Conservation (phyloP, 2,113 vertebrate genomes). For the Corynorhinus townsendii region DNA sequence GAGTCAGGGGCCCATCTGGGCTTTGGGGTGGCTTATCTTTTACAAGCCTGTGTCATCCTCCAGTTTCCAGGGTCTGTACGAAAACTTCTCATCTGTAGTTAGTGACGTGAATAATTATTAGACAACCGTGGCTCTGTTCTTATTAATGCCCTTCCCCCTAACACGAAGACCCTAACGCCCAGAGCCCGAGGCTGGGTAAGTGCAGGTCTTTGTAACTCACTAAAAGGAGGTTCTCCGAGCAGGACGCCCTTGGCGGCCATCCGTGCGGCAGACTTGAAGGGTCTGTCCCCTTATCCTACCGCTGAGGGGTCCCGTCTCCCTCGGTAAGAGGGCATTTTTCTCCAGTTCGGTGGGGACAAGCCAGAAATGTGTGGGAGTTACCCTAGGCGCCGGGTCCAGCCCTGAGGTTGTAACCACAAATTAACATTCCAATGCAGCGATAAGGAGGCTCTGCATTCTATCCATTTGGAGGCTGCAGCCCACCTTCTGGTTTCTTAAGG, state of each 20-base stretch:
- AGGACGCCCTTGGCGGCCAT: background rate
- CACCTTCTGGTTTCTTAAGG: background rate
- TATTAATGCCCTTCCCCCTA: too few relatives aligned
- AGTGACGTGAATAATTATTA: too few relatives aligned
- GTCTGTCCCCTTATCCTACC: background rate
- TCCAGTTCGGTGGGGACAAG: background rate
- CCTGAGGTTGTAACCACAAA: background rate
- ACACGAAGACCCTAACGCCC: background rate
- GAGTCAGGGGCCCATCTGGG: too few relatives aligned
- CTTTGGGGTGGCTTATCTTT: too few relatives aligned
- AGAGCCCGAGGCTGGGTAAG: background rate
- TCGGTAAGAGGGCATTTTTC: background rate
- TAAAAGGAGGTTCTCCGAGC: background rate
- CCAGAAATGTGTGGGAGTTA: background rate
- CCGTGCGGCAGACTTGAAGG: background rate
- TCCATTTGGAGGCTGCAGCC: background rate
- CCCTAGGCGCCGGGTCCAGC: background rate
- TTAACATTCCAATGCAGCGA: background rate
- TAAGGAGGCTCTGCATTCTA: background rate
- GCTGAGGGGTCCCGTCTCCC: too few relatives aligned
- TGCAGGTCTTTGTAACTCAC: too few relatives aligned
- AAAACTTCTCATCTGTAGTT: too few relatives aligned
- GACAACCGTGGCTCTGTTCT: too few relatives aligned
- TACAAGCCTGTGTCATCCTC: too few relatives aligned
- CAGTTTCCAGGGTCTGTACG: too few relatives aligned